Evolutionary conservation across 2,888 invertebrate species (phyloP).

Genomic region (Dyspetes luteomarginatus): DNA sequence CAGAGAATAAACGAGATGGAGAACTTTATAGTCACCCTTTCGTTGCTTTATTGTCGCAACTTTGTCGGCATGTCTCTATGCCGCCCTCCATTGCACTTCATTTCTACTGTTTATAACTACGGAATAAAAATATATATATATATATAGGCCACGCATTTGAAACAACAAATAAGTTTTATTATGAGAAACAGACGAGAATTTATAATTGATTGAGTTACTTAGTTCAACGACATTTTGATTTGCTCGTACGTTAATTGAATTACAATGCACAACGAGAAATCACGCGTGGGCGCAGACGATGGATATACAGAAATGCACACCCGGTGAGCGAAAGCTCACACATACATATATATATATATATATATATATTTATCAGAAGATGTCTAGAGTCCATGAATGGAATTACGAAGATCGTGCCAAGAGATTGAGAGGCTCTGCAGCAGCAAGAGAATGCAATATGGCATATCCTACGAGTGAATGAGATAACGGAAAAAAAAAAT

Average conservation of each 20-base stretch:
- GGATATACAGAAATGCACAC: constrained; percentile 23
- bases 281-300: constrained; percentile 58
- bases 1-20: constrained; percentile 34
- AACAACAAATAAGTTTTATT: constrained; percentile 42
- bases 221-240: constrained; percentile 54
- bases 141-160: background rate
- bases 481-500: constrained; percentile 9
- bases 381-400: constrained; percentile 68
- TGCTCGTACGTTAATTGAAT: constrained; percentile 58
- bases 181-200: constrained; percentile 29
- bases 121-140: constrained; percentile 11
- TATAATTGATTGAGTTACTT: constrained; percentile 64
- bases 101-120: too few relatives aligned
- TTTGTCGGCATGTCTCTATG: constrained; percentile 66
- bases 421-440: constrained; percentile 31
- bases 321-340: constrained; percentile 13
- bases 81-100: constrained; percentile 52
- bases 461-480: constrained; percentile 26
- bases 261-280: constrained; percentile 13
- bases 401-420: constrained; percentile 62
- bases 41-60: constrained; percentile 61
- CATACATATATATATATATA: background rate
- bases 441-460: constrained; percentile 24
- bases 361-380: constrained; percentile 9
- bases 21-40: constrained; percentile 58